phyloP scores from a whole-genome alignment of 2,888 invertebrate genomes.

The Seira ritae region DNA sequence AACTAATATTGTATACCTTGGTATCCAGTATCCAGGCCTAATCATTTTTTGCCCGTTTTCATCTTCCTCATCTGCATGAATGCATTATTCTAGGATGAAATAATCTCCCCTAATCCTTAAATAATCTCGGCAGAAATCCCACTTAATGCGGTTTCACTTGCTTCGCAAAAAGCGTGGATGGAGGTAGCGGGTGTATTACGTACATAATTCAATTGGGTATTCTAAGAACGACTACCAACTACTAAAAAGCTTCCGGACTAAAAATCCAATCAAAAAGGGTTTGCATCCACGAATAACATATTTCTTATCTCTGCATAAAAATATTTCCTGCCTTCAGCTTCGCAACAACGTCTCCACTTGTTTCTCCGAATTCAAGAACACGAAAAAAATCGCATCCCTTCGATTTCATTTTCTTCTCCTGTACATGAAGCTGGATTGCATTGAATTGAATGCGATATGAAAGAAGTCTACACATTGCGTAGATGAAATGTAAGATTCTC shows the following conservation, averaged over 20 bases:
- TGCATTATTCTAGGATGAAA: background rate
- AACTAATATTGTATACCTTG: too few relatives aligned
- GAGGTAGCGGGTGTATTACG: background rate
- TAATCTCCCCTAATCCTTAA: slow-evolving; percentile 48
- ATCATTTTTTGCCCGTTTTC: background rate
- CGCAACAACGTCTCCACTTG: too few relatives aligned
- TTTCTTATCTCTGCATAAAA: too few relatives aligned
- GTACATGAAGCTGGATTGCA: too few relatives aligned
- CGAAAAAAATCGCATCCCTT: too few relatives aligned
- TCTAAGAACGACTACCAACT: background rate
- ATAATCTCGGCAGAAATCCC: slow-evolving; percentile 54
- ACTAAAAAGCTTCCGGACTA: background rate
- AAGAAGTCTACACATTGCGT: background rate
- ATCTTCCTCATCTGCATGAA: slow-evolving; percentile 4
- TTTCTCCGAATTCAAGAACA: too few relatives aligned
- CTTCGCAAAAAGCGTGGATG: background rate
- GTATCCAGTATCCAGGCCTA: too few relatives aligned
- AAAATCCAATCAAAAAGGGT: background rate
- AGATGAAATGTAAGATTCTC: too few relatives aligned
- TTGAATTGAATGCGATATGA: too few relatives aligned
- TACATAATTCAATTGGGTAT: background rate
- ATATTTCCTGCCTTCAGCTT: too few relatives aligned
- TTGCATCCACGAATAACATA: too few relatives aligned
- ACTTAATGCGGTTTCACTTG: slow-evolving; percentile 41
- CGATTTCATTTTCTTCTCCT: too few relatives aligned